Evolutionary conservation across 1,140 invertebrate species (phyloP).

Genomic region (Marisa cornuarietis): DNA sequence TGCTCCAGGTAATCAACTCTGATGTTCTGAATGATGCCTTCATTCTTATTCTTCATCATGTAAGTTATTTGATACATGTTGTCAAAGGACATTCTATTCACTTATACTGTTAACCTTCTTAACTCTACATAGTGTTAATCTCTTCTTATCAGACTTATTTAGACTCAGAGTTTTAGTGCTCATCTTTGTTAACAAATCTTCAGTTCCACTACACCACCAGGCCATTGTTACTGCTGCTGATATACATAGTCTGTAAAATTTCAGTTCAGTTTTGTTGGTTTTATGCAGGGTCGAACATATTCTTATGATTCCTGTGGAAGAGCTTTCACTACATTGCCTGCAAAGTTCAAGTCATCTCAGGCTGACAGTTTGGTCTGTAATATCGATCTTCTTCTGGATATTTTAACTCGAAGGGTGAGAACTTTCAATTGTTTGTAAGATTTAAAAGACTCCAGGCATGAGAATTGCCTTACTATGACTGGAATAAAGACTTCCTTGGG

Average conservation of each 20-base stretch:
- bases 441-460: no score
- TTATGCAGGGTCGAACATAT: constrained; percentile 60
- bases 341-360: constrained; percentile 34
- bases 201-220: neutral
- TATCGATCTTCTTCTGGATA: constrained; percentile 56
- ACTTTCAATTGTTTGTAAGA: neutral
- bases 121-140: no score
- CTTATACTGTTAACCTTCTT: no score
- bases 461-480: no score
- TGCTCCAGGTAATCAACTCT: constrained; percentile 63
- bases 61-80: constrained; percentile 41
- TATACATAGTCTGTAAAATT: no score
- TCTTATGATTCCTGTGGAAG: constrained; percentile 64
- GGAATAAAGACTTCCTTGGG: no score
- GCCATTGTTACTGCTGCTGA: no score
- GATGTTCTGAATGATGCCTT: constrained; percentile 65
- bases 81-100: no score
- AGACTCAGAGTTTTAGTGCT: neutral
- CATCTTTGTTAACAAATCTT: constrained; percentile 3
- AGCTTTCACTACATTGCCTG: constrained; percentile 62
- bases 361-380: constrained; percentile 54
- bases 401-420: constrained; percentile 58
- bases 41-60: constrained; percentile 68
- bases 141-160: no score
- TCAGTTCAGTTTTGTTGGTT: neutral